Percentiles rank a stretch among this genome's conserved stretches.
Conservation (phyloP, 2,888 invertebrate genomes). For the Erpobdella octoculata region DNA sequence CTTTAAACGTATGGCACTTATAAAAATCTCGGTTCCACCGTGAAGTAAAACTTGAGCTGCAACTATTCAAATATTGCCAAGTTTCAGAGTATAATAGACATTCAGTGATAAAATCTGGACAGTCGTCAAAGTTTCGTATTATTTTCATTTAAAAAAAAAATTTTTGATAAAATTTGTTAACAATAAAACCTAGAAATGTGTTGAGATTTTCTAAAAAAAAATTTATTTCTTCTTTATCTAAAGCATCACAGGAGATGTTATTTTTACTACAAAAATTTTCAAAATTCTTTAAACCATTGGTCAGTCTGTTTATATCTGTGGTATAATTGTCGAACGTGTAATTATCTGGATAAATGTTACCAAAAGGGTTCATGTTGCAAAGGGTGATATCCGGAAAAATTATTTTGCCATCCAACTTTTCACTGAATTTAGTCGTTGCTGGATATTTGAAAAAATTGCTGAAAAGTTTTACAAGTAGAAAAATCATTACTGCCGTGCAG, state of each 20-base stretch:
- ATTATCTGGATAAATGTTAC: too few species aligned
- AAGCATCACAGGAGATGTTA: too few species aligned
- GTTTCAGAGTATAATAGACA: background rate
- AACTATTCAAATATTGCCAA: background rate
- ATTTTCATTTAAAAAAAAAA: too few species aligned
- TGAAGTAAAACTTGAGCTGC: background rate
- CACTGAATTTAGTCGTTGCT: background rate
- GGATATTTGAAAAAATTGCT: slow-evolving; percentile 11
- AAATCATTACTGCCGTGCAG: slow-evolving; percentile 2
- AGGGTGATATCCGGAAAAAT: slow-evolving; percentile 22
- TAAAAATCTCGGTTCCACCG: slow-evolving; percentile 15
- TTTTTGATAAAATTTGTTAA: too few species aligned
- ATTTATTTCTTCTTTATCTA: too few species aligned
- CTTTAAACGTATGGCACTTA: slow-evolving; percentile 10
- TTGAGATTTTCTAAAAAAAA: too few species aligned
- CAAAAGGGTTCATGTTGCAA: slow-evolving; percentile 16
- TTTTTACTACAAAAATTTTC: too few species aligned
- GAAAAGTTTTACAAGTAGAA: slow-evolving; percentile 4
- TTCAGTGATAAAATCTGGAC: background rate
- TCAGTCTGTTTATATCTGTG: too few species aligned
- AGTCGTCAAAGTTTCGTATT: background rate
- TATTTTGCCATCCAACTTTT: background rate
- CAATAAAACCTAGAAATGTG: too few species aligned
- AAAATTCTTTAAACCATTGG: too few species aligned
- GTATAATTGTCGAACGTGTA: too few species aligned